These are phyloP conservation scores for Otolemur crassicaudatus DNA, from an alignment of 2,797 vertebrate species.

Conservation along the genomic window DNA sequence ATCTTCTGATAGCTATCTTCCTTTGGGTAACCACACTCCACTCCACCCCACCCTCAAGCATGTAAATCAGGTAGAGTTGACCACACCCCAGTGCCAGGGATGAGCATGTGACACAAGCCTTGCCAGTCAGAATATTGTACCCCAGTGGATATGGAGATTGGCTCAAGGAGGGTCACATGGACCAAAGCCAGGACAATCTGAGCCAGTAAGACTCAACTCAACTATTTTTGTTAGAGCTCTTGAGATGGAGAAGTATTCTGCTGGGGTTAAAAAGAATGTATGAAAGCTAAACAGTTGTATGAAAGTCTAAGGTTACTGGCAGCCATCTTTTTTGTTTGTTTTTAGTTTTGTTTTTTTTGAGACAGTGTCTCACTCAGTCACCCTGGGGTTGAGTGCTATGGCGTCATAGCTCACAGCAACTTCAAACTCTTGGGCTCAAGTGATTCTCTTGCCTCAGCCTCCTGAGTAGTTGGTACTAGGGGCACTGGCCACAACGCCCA, in stretches of 20 bases:
- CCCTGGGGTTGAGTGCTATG: too few species aligned
- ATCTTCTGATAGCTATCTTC: background rate
- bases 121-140: background rate
- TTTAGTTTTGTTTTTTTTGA: too few species aligned
- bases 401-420: too few species aligned
- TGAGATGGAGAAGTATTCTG: constrained; percentile 5
- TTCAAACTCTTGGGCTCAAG: too few species aligned
- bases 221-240: constrained; percentile 9
- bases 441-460: too few species aligned
- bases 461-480: too few species aligned
- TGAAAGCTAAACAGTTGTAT: background rate
- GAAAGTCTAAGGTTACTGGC: background rate
- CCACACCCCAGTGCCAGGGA: background rate
- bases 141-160: background rate
- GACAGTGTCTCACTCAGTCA: too few species aligned
- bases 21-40: background rate
- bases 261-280: background rate
- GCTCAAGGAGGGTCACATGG: background rate
- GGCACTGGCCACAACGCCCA: too few species aligned
- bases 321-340: background rate
- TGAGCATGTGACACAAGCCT: background rate
- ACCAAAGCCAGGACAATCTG: background rate
- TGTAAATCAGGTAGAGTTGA: background rate
- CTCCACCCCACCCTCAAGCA: background rate
- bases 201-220: background rate